Evolutionary conservation across 2,797 vertebrate genomes (phyloP).

Genomic region (Propithecus deckenii): DNA sequence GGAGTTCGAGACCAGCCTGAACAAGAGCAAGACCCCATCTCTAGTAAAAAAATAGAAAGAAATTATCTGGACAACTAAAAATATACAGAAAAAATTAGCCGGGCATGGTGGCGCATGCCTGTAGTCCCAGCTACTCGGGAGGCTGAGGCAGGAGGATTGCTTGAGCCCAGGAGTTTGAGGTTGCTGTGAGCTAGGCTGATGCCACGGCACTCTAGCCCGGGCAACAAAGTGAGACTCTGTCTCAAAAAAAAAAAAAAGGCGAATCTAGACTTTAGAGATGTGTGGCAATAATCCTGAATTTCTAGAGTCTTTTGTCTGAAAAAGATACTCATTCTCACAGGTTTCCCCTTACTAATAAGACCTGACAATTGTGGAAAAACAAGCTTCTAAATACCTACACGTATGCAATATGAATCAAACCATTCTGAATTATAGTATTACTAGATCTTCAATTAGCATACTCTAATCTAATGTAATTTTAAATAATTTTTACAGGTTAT

Average conservation of each 20-base stretch:
- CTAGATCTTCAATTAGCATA: not conserved
- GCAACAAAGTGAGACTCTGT: too few relatives aligned
- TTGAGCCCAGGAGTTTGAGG: too few relatives aligned
- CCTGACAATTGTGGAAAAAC: not conserved
- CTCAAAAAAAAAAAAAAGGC: not conserved
- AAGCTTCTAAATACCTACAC: not conserved
- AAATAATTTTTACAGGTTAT: not conserved
- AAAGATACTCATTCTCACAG: not conserved
- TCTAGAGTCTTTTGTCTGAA: slow-evolving; percentile 29
- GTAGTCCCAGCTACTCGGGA: too few relatives aligned
- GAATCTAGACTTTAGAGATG: slow-evolving; percentile 5
- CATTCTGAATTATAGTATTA: not conserved
- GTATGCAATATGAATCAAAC: not conserved
- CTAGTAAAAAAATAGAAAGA: too few relatives aligned
- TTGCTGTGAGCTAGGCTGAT: too few relatives aligned
- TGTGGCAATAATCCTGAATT: not conserved
- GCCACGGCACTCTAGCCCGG: too few relatives aligned
- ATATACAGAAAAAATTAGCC: too few relatives aligned
- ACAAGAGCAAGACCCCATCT: too few relatives aligned
- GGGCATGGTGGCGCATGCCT: too few relatives aligned
- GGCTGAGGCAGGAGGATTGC: too few relatives aligned
- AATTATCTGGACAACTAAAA: too few relatives aligned
- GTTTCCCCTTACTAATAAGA: slow-evolving; percentile 19
- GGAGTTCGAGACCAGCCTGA: too few relatives aligned
- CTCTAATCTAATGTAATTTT: not conserved